phyloP scores from a whole-genome alignment of 2,797 vertebrate species.

The Sylvilagus floridanus region DNA sequence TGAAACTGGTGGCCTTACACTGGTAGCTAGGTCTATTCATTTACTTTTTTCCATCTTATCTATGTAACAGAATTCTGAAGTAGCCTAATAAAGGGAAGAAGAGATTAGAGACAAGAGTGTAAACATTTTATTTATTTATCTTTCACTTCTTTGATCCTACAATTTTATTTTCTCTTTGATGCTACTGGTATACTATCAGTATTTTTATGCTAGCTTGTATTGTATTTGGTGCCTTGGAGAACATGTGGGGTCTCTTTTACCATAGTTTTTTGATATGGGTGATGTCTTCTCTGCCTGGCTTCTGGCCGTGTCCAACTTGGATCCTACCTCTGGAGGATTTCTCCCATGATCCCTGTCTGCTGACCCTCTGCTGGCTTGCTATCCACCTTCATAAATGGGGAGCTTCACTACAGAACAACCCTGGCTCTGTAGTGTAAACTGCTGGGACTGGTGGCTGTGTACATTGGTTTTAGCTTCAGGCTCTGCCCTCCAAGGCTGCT shows the following conservation, averaged over 20 bases:
- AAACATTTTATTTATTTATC: not conserved
- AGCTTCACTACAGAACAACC: not conserved
- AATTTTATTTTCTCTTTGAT: constrained; percentile 25
- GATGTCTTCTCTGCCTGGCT: not conserved
- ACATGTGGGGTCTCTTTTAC: not conserved
- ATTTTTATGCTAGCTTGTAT: not conserved
- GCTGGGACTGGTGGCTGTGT: not conserved
- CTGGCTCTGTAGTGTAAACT: not conserved
- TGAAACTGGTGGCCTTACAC: not conserved
- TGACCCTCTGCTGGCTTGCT: not conserved
- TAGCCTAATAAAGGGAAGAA: not conserved
- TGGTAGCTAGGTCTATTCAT: not conserved
- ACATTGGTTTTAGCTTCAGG: not conserved
- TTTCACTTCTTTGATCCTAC: not conserved
- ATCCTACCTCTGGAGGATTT: not conserved
- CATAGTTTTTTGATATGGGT: not conserved
- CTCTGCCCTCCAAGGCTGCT: not conserved
- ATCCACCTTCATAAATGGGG: not conserved
- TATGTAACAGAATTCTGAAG: not conserved
- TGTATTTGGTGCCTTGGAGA: not conserved
- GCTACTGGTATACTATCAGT: too few relatives aligned
- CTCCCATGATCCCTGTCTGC: not conserved
- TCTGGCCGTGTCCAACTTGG: not conserved
- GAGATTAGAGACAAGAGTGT: not conserved
- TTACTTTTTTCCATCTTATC: not conserved